Base-by-base conservation (phyloP, 2,113 vertebrate species). In the Urocolius indicus region DNA sequence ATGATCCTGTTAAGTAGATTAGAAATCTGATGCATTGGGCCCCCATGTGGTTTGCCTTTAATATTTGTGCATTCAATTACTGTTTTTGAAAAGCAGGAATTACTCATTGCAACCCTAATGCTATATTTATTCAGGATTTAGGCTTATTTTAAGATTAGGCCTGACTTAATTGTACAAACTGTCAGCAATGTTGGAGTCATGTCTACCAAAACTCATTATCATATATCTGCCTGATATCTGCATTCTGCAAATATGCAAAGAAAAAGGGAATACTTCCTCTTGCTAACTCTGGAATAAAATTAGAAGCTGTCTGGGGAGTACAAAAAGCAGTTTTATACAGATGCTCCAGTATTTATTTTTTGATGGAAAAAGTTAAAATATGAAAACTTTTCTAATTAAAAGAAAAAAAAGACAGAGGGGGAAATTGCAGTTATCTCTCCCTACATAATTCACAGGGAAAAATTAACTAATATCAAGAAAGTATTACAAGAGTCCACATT, bases 1-100 rank as follows among this genome's bases (percentile, higher is more conserved):
- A 94, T 96, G 73, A 96, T 97, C 68, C 88, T 84, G 91, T 96
- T 97, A 98, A 98, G 95, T 93, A 97, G 96, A 98, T 98, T 98
- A 98, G 94, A 97, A 97, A 87, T 95, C 71, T 85, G 89, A 96
- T 32, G 11, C 82, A 78, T 66, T 95, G 83, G 78, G 63, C 76
- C 87, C 77, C 66, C 91, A 81, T 77, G 93, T 57, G 48, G 92
- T 78, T 97, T 86, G 57, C 67, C 83, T 96, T 81, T 94, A 95
- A 96, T 93, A 95, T 89, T 66, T 89, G 52, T 95, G 92, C 71
- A 87, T 95, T 97, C 93, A 93, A 78, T 90, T 90, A 95, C 88
- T 93, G 51, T 24, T 96, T 95, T 83, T 91, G 87, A 97, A 97
- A 97, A 92, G 66, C 27, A 95, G 84, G 80, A 95, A 97, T 97